Conservation (phyloP, 1,140 invertebrate species). For the Dendroctonus ponderosae region DNA sequence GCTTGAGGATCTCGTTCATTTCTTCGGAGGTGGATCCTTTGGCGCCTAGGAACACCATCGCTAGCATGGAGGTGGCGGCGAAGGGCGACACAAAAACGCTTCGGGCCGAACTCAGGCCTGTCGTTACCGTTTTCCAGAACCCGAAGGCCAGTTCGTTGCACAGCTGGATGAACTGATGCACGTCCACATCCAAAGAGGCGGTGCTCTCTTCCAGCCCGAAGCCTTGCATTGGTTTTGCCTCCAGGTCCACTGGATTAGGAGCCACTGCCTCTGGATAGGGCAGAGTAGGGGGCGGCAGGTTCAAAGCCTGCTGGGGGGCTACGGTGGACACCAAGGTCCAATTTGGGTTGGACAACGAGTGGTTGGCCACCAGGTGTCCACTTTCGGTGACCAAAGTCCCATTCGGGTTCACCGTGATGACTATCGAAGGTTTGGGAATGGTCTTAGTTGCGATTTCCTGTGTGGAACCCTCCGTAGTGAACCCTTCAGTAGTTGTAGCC, state of each 20-base stretch:
- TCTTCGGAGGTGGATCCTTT: slow-evolving; percentile 82
- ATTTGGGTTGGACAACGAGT: slow-evolving; percentile 19
- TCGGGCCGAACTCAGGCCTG: slow-evolving; percentile 67
- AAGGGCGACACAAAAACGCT: slow-evolving; percentile 84
- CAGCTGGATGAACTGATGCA: slow-evolving; percentile 56
- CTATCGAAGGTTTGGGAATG: slow-evolving; percentile 29
- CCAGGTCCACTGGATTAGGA: slow-evolving; percentile 53
- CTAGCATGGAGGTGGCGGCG: slow-evolving; percentile 76
- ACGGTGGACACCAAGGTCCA: slow-evolving; percentile 49
- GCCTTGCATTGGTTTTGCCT: slow-evolving; percentile 61
- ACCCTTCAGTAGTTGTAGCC: background rate
- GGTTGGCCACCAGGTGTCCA: slow-evolving; percentile 18
- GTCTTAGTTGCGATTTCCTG: background rate
- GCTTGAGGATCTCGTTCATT: slow-evolving; percentile 81
- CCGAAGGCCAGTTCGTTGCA: slow-evolving; percentile 82
- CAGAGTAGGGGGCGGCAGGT: slow-evolving; percentile 13
- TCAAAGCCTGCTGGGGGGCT: slow-evolving; percentile 39
- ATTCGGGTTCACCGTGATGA: slow-evolving; percentile 35
- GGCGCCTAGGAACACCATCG: slow-evolving; percentile 86
- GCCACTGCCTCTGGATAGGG: slow-evolving; percentile 32
- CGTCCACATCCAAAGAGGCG: slow-evolving; percentile 57
- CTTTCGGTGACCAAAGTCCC: slow-evolving; percentile 21
- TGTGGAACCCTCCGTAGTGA: background rate
- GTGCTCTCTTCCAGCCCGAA: slow-evolving; percentile 74
- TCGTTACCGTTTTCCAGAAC: slow-evolving; percentile 71